Base-by-base conservation (phyloP, 2,888 invertebrate genomes). In the Coleophora deauratella region DNA sequence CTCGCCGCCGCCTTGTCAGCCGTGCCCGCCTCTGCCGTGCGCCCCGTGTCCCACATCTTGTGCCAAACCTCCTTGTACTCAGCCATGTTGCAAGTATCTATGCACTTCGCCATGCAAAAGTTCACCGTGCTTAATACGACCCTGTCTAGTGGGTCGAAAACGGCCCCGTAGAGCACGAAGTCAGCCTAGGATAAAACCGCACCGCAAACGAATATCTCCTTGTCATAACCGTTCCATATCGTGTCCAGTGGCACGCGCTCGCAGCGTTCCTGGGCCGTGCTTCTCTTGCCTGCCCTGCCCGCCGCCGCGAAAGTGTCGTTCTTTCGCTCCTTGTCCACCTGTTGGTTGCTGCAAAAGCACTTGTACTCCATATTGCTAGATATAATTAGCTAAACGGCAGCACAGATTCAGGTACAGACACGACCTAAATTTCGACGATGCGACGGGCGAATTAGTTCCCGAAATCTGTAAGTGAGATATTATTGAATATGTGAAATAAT, bases 191-290 rank as follows among this genome's bases (percentile, higher is more conserved):
- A 72, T 79, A 11, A 71, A 51, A 53, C 28, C 66, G 9, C 74
- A 73, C 46, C 62, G 55, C 27, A 74, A 69, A 44, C 59, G 59
- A 21, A 59, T 56, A 43, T 84, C 84, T 9, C 81, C 82, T n/a
- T 82, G 82, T 49, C 47, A 42, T 27, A 84, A 82, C 45, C 67
- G 74, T 9, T 51, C 69, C 0, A 66, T 58, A 38, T 37, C 47
- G 1, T 81, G 80, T 43, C 72, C 78, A 0, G 61, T 72, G 36
- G 73, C 71, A 13, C 65, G 69, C 14, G 74, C 77, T 47, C 66
- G 67, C 31, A 80, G 80, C 50, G 51, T 72, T 27, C 66, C 72
- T 1, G 66, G 59, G n/a, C 64, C 70, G 2, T 71, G 74, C 49
- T 31, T 52, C 2, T 42, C 44, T 33, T 34, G 40, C 1, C 9